Evolutionary conservation across 2,113 vertebrate species (phyloP), one percentile per base, ranked within the genome.

Genomic region (Sarotherodon lohbergeri): DNA sequence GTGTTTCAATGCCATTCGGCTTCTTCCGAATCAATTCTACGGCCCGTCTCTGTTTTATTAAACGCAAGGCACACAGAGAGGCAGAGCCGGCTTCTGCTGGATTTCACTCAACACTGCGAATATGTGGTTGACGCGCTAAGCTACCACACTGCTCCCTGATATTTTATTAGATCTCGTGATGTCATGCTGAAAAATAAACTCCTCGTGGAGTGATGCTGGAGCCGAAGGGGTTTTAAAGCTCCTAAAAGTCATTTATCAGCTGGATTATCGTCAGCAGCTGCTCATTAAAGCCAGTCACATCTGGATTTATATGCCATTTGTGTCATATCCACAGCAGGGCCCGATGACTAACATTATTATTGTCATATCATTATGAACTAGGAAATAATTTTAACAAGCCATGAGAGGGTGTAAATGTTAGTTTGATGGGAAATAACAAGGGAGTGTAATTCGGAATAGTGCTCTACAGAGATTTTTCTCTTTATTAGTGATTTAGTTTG

Each of bases 211-310:
- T 84, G 87, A 88, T 83, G 54, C 43, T 68, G 83, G 32, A 92
- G 87, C 76, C 19, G 83, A 90, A 81, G 73, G 68, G 90, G 82
- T 88, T 84, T 91, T 89, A 94, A 83, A 89, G 90, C 85, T 24
- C 82, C 88, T 93, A 93, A 92, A 88, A 93, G 92, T 92, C 93
- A 91, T 92, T 93, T 92, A 94, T 95, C 90, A 83, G 68, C 71
- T 90, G 92, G 94, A 95, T 96, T 95, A 93, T 95, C 81, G 78
- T 90, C 89, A 95, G 83, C 91, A 93, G 89, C 90, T 93, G 93
- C 91, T 93, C 92, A 94, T 94, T 95, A 94, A 54, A 94, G 88
- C 85, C 91, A 86, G 79, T 92, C 91, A 93, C 93, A 93, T 94
- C 91, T 95, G 94, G 90, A 94, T 94, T 94, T 94, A 92, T 86